A percentile compares a stretch with the other conserved stretches of the same genome.
phyloP scores from a whole-genome alignment of 2,888 invertebrate genomes.

The Poecilobothrus nobilitatus region DNA sequence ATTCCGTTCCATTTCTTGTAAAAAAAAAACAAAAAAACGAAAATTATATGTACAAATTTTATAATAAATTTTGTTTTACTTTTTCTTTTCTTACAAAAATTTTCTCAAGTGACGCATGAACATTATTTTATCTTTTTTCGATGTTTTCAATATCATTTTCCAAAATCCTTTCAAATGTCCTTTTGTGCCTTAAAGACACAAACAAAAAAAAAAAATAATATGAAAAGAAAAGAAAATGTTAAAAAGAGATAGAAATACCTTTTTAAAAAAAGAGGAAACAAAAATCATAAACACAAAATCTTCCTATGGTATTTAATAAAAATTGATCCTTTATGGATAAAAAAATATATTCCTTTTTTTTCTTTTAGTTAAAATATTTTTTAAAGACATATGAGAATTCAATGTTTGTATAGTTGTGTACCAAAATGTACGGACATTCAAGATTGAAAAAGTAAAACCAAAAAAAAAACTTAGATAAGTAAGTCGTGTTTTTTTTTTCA shows the following conservation, averaged over 20 bases:
- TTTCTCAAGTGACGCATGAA: constrained; percentile 5
- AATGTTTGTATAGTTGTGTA: no score
- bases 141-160: not conserved
- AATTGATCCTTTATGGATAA: constrained; percentile 1
- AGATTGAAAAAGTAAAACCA: no score
- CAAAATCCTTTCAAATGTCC: not conserved
- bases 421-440: no score
- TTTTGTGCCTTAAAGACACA: not conserved
- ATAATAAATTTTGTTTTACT: not conserved
- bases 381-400: not conserved
- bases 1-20: not conserved
- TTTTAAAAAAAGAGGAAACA: not conserved
- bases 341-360: not conserved
- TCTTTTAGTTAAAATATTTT: not conserved
- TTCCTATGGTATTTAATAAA: constrained; percentile 1
- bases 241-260: not conserved
- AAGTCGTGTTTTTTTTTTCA: no score
- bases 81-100: not conserved
- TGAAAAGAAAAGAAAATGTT: no score
- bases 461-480: no score
- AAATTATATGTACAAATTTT: not conserved
- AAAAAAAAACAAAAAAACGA: not conserved
- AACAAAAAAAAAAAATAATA: not conserved
- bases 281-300: not conserved
- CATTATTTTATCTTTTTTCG: not conserved